These are phyloP conservation scores for Porites divaricata DNA, from an alignment of 92 coral and sea anemone genomes.

Conservation along the genomic window DNA sequence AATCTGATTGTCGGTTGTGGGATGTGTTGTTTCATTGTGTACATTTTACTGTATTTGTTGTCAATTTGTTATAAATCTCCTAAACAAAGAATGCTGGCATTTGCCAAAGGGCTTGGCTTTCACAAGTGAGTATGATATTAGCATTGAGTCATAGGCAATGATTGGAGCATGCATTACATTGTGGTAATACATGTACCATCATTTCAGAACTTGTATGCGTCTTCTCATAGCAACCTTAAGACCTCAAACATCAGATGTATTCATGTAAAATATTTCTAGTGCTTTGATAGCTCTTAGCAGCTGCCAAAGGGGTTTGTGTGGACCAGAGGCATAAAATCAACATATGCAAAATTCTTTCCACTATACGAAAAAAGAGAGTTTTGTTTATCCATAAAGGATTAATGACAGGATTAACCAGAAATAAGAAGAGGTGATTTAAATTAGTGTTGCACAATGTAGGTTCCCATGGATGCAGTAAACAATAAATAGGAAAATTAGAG, in stretches of 20 bases:
- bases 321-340: not conserved
- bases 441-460: not conserved
- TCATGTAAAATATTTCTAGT: not conserved
- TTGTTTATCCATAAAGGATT: too few species aligned
- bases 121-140: conserved; percentile 17
- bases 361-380: too few species aligned
- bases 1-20: not conserved
- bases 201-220: too few species aligned
- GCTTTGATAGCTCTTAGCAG: not conserved
- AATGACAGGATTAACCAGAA: too few species aligned
- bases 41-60: not conserved
- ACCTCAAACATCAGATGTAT: not conserved
- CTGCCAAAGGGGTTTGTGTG: not conserved
- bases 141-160: not conserved
- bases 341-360: too few species aligned
- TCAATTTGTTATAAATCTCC: not conserved
- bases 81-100: conserved; percentile 14
- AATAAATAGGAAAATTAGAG: not conserved
- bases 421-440: too few species aligned
- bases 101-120: conserved; percentile 15
- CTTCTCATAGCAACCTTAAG: too few species aligned
- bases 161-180: not conserved
- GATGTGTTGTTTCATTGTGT: too few species aligned
- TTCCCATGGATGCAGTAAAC: not conserved
- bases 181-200: not conserved